Percentiles rank a stretch among this genome's conserved stretches.
These are phyloP conservation scores for Cynopterus brachyotis DNA, from an alignment of 2,113 vertebrate genomes.

Conservation along the genomic window DNA sequence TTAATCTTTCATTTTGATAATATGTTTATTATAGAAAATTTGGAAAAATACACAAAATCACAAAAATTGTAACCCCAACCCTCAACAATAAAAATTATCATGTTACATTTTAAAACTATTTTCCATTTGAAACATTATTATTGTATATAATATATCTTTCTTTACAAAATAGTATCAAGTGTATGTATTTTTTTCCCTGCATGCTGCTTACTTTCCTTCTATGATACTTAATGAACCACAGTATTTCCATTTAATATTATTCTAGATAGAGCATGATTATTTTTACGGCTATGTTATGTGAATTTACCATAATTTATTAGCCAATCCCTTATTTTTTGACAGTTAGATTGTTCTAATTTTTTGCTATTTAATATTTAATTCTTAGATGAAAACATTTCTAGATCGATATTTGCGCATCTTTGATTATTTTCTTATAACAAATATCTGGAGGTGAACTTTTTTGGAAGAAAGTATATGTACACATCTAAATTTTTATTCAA, in stretches of 20 bases:
- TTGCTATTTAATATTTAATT: background rate
- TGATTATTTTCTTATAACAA: background rate
- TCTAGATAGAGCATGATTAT: background rate
- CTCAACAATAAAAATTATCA: background rate
- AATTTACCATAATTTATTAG: background rate
- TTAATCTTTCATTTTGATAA: background rate
- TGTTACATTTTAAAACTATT: background rate
- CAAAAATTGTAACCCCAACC: background rate
- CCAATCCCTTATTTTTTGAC: background rate
- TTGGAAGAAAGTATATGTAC: background rate
- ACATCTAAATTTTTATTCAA: background rate
- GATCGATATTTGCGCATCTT: background rate
- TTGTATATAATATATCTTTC: background rate
- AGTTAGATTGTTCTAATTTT: background rate
- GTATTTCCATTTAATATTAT: constrained; percentile 32
- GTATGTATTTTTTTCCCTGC: background rate
- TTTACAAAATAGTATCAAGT: background rate
- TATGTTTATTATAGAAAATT: background rate
- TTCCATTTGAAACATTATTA: background rate
- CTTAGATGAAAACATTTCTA: background rate
- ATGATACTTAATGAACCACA: background rate
- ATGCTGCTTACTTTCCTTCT: background rate
- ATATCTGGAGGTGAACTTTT: background rate
- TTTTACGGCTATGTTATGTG: background rate
- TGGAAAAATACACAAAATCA: background rate